Evolutionary conservation across 2,113 vertebrate species (phyloP).

Genomic region (Turnix velox): DNA sequence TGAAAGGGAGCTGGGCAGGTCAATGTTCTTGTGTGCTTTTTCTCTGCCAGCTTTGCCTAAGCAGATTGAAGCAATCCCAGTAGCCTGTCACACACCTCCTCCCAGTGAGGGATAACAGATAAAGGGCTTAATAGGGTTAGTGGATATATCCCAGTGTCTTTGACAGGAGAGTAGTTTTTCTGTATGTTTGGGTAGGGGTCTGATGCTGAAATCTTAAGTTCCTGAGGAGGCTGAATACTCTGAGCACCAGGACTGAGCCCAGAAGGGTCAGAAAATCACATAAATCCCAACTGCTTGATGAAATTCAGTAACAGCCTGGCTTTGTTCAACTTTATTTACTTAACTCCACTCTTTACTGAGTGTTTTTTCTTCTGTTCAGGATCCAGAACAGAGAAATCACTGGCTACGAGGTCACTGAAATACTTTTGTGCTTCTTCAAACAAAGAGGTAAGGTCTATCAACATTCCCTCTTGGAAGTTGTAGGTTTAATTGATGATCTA

Average conservation of each 20-base stretch:
- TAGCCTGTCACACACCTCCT: neutral
- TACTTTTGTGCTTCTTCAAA: neutral
- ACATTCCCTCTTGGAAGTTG: neutral
- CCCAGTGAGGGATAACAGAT: neutral
- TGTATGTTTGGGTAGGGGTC: neutral
- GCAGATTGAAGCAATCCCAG: neutral
- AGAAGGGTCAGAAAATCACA: neutral
- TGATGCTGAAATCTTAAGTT: neutral
- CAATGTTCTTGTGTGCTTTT: neutral
- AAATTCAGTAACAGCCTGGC: neutral
- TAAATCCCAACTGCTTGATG: neutral
- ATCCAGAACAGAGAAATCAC: neutral
- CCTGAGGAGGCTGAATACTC: neutral
- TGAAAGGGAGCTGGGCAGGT: neutral
- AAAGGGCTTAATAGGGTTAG: neutral
- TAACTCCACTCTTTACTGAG: neutral
- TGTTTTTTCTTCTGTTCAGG: neutral
- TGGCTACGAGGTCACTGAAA: neutral
- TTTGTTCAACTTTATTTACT: neutral
- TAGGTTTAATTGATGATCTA: neutral
- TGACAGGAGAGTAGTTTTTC: fast-evolving
- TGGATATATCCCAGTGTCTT: neutral
- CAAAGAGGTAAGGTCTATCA: neutral
- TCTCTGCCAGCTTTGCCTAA: neutral
- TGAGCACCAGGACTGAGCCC: neutral